phyloP scores from a whole-genome alignment of 2,888 invertebrate genomes.

The Autographa gamma region DNA sequence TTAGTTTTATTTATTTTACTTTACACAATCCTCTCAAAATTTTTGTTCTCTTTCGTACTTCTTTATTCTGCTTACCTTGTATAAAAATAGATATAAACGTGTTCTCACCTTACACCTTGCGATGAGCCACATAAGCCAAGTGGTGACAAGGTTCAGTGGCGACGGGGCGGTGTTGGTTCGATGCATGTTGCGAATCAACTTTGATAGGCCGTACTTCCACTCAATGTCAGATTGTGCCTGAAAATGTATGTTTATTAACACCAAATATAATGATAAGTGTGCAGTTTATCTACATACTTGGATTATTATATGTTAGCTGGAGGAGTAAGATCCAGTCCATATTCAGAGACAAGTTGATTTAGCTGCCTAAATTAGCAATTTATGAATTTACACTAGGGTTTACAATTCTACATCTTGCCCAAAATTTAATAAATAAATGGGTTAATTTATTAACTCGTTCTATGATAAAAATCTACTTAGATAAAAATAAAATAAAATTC shows the following conservation, averaged over 20 bases:
- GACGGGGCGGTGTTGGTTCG: conserved; percentile 99
- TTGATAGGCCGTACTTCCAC: conserved; percentile 99
- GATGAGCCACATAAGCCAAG: conserved; percentile 96
- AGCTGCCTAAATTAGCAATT: no score
- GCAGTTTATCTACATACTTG: no score
- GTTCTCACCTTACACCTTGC: conserved; percentile 92
- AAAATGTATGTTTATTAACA: conserved; percentile 53
- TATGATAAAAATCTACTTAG: no score
- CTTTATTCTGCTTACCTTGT: not conserved
- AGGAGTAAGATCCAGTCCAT: no score
- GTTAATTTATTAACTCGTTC: no score
- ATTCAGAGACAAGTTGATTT: no score
- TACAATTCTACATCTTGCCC: no score
- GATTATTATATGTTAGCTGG: no score
- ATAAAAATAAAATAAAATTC: no score
- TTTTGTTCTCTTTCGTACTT: not conserved
- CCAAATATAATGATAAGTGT: not conserved
- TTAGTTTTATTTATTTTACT: not conserved
- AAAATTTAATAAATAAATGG: no score
- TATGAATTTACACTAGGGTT: no score
- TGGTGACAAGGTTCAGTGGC: conserved; percentile 98
- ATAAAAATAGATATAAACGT: not conserved
- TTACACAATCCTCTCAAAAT: not conserved
- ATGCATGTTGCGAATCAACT: conserved; percentile 99
- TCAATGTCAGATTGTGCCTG: conserved; percentile 99